Conservation (phyloP, 2,797 vertebrate species). For the Rhinichthys osculus region DNA sequence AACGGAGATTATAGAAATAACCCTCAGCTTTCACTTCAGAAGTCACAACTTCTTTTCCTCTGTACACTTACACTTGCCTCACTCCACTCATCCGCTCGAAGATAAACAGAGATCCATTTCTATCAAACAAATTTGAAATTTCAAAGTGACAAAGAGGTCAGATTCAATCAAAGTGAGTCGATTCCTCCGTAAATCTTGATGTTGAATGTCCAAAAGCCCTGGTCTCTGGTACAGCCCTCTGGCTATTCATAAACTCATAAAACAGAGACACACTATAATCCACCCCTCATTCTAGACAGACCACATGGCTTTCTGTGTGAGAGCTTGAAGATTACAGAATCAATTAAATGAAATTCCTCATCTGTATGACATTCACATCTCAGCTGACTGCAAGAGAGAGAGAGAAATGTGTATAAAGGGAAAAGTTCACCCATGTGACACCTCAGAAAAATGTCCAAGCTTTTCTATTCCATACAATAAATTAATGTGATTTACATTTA, state of each 20-base stretch:
- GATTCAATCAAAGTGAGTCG: neutral
- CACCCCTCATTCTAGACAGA: neutral
- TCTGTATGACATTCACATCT: constrained; percentile 16
- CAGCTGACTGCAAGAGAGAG: constrained; percentile 7
- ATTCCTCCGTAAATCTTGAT: neutral
- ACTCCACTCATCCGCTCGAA: neutral
- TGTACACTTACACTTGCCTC: neutral
- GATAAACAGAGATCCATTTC: neutral
- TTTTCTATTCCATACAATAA: neutral
- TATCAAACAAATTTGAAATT: neutral
- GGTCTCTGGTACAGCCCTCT: neutral
- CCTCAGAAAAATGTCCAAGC: neutral
- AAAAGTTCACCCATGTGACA: neutral
- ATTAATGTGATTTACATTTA: neutral
- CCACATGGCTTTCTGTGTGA: neutral
- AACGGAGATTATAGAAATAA: constrained; percentile 70
- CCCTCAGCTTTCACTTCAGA: constrained; percentile 64
- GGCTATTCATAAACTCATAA: constrained; percentile 6
- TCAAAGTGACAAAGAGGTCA: neutral
- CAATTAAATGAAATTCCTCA: constrained; percentile 5
- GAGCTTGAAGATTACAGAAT: constrained; percentile 24
- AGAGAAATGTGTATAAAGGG: neutral
- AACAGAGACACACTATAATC: constrained; percentile 1
- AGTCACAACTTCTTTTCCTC: constrained; percentile 32
- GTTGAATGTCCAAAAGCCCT: neutral